Evolutionary conservation across 2,797 vertebrate species (phyloP), one percentile per base, ranked within the genome.

Genomic region (Gallirallus australis): DNA sequence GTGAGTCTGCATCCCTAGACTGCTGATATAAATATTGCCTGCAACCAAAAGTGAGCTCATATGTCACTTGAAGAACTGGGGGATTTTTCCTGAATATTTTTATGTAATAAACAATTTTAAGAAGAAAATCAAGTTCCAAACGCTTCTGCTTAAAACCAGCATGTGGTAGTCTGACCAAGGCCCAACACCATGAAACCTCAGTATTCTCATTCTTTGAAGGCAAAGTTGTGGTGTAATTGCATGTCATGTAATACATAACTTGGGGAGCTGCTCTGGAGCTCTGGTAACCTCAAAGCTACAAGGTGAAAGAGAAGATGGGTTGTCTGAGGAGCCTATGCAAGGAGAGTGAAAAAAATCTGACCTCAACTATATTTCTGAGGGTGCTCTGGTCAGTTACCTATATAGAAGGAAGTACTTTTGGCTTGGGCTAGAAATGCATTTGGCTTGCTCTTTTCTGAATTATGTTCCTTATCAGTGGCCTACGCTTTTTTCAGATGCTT

Each of bases 121-220:
- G 28, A 68, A 25, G 54, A 65, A 77, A 91, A 60, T 2, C 8
- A 10, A 21, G 16, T 66, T 78, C 31, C 14, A 42, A 75, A 54
- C 19, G 7, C 10, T 76, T 66, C 48, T 6, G 9, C 37, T 57
- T 56, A 25, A 86, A 61, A 66, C 17, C 39, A 56, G 11, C 12
- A 1, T 5, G 30, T 23, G 47, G 50, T 73, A 42, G 33, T 63
- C 52, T 54, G 47, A 76, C n/a, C 25, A 52, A 92, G 69, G 39
- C 4, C 17, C 48, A 61, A 1, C 0, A 11, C 42, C 0, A 1
- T 37, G 54, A 9, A 37, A 21, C 30, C 15, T 35, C 35, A 21
- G 24, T n/a, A 30, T 28, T 50, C 33, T 59, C 12, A 21, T 35
- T 63, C 24, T 65, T 77, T 42, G 37, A 59, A 63, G 42, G 7